Conservation (phyloP, 2,113 vertebrate genomes). For the Ginglymostoma cirratum region DNA sequence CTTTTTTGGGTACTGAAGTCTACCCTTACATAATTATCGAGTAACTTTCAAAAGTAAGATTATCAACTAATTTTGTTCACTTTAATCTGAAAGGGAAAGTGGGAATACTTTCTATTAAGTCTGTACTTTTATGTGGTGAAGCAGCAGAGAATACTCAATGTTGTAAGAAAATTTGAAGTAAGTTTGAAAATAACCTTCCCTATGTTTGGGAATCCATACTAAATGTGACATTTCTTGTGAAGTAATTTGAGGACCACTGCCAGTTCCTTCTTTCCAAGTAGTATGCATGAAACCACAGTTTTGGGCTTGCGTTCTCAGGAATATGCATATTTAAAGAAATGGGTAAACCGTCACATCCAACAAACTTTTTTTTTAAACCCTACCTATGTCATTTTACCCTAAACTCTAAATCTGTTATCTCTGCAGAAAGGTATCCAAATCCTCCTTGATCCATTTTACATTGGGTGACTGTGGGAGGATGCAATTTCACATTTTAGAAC, state of each 20-base stretch:
- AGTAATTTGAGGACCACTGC: neutral
- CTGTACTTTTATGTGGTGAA: neutral
- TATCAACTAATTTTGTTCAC: neutral
- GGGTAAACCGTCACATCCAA: neutral
- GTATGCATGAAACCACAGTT: neutral
- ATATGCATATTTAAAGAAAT: neutral
- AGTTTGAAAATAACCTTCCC: too few species aligned
- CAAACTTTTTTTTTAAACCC: neutral
- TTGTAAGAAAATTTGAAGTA: neutral
- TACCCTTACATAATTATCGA: neutral
- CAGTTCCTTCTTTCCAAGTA: too few species aligned
- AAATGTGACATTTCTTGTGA: neutral
- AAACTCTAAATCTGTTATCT: neutral
- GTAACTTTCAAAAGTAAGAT: neutral
- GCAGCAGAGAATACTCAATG: neutral
- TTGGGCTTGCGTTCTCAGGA: neutral
- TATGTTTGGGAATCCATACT: neutral
- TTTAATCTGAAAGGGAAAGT: neutral
- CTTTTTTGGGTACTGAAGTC: too few species aligned
- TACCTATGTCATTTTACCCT: neutral
- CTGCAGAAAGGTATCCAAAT: neutral
- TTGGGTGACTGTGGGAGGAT: neutral
- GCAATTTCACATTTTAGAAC: too few species aligned
- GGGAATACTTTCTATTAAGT: neutral
- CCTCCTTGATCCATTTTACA: neutral